Conservation (phyloP, 2,797 vertebrate genomes). For the Cyprinodon diabolis region DNA sequence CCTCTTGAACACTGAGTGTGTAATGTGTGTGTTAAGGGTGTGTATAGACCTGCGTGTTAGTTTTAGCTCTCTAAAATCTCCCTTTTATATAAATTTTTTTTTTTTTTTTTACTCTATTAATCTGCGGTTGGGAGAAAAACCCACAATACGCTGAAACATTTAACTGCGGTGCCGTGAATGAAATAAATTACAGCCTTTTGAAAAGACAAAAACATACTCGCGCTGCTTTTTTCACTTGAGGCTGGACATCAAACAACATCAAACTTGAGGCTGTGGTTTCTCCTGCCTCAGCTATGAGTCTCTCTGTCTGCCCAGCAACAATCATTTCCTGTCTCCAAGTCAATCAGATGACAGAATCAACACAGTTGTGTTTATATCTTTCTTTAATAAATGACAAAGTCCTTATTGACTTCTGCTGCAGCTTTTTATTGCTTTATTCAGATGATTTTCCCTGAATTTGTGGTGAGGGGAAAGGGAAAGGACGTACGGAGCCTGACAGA, state of each 20-base stretch:
- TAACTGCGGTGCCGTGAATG: slow-evolving; percentile 47
- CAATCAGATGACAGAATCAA: slow-evolving; percentile 65
- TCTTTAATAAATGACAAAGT: slow-evolving; percentile 47
- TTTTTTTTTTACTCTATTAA: slow-evolving; percentile 34
- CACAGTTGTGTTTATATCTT: slow-evolving; percentile 39
- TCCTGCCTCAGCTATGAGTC: slow-evolving; percentile 67
- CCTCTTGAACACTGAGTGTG: slow-evolving; percentile 34
- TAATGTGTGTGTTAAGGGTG: slow-evolving; percentile 19
- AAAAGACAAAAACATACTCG: slow-evolving; percentile 48
- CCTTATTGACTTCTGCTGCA: slow-evolving; percentile 47
- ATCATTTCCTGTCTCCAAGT: slow-evolving; percentile 79
- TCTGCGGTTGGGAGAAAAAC: slow-evolving; percentile 31
- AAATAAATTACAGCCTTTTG: slow-evolving; percentile 53
- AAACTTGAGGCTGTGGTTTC: too few relatives aligned
- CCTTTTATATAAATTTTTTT: slow-evolving; percentile 26
- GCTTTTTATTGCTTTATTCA: slow-evolving; percentile 22
- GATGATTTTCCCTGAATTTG: slow-evolving; percentile 15
- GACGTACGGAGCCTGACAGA: neutral
- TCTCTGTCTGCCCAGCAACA: slow-evolving; percentile 73
- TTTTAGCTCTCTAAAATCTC: slow-evolving; percentile 31
- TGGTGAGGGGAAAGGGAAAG: neutral
- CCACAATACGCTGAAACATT: slow-evolving; percentile 19
- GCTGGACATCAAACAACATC: too few relatives aligned
- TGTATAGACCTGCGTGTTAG: slow-evolving; percentile 21
- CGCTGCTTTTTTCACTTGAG: slow-evolving; percentile 51